These are phyloP conservation scores for Heliconius hermathena DNA, from an alignment of 1,140 invertebrate genomes.

Conservation along the genomic window DNA sequence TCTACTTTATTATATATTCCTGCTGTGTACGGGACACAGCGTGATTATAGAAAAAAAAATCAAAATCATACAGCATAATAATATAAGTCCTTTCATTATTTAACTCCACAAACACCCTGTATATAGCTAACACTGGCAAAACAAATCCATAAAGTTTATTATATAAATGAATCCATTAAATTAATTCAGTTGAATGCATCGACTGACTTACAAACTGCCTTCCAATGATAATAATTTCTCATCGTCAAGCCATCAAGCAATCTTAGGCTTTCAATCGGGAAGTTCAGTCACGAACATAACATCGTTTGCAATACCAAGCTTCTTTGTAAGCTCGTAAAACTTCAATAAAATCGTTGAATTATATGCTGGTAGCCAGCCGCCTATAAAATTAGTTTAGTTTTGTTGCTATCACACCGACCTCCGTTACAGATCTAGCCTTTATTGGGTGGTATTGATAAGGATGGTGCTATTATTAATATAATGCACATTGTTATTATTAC, in stretches of 20 bases:
- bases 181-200: slow-evolving; percentile 30
- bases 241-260: slow-evolving; percentile 47
- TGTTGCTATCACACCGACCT: slow-evolving; percentile 49
- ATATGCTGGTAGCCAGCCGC: slow-evolving; percentile 55
- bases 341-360: slow-evolving; percentile 76
- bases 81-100: too few species aligned
- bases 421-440: neutral
- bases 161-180: slow-evolving; percentile 10
- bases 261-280: slow-evolving; percentile 52
- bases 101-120: neutral
- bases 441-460: neutral
- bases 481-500: neutral
- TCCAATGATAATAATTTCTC: slow-evolving; percentile 50
- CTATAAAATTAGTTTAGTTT: slow-evolving; percentile 62
- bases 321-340: slow-evolving; percentile 75
- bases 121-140: neutral
- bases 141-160: slow-evolving; percentile 2
- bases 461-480: neutral
- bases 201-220: slow-evolving; percentile 24
- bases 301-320: slow-evolving; percentile 68
- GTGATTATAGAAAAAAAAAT: too few species aligned
- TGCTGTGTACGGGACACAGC: too few species aligned
- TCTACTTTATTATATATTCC: too few species aligned
- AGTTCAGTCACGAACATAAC: slow-evolving; percentile 68
- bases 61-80: too few species aligned